These are phyloP conservation scores for Notocelia uddmanniana DNA, from an alignment of 2,888 invertebrate genomes.

Conservation along the genomic window DNA sequence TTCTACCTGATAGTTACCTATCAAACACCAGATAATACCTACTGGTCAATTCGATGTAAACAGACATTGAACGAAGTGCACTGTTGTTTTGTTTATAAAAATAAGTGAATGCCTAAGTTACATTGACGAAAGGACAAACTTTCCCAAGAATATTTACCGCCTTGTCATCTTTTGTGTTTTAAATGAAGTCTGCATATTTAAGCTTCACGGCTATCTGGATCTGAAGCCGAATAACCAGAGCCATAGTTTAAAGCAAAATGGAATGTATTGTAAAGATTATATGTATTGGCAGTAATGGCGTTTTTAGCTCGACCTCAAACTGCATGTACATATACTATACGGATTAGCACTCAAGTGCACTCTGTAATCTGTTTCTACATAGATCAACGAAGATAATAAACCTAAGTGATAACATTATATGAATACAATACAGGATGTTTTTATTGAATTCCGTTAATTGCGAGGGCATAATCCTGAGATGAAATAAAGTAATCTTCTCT, in stretches of 20 bases:
- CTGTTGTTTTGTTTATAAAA: slow-evolving; percentile 11
- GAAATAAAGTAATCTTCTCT: no score
- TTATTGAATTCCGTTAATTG: no score
- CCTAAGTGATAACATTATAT: slow-evolving; percentile 14
- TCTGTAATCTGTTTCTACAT: slow-evolving; percentile 15
- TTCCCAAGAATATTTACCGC: slow-evolving; percentile 13
- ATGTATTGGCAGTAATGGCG: not conserved
- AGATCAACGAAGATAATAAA: slow-evolving; percentile 7
- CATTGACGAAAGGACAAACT: slow-evolving; percentile 3
- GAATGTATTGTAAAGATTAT: not conserved
- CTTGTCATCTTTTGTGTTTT: not conserved
- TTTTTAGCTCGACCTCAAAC: not conserved
- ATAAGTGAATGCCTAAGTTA: slow-evolving; percentile 9
- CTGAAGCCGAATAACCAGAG: no score
- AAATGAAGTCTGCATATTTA: not conserved
- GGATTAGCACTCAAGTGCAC: slow-evolving; percentile 26
- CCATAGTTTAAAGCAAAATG: not conserved
- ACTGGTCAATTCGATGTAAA: slow-evolving; percentile 26
- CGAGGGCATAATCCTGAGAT: no score
- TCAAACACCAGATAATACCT: slow-evolving; percentile 7
- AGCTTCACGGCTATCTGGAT: slow-evolving; percentile 1
- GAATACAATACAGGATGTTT: slow-evolving; percentile 34
- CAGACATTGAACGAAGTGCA: slow-evolving; percentile 13
- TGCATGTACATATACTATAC: not conserved
- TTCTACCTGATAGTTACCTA: slow-evolving; percentile 11